A percentile compares a stretch with the other conserved stretches of the same genome.
These are phyloP conservation scores for Machaerirhynchus nigripectus DNA, from an alignment of 2,113 vertebrate species.

Conservation along the genomic window DNA sequence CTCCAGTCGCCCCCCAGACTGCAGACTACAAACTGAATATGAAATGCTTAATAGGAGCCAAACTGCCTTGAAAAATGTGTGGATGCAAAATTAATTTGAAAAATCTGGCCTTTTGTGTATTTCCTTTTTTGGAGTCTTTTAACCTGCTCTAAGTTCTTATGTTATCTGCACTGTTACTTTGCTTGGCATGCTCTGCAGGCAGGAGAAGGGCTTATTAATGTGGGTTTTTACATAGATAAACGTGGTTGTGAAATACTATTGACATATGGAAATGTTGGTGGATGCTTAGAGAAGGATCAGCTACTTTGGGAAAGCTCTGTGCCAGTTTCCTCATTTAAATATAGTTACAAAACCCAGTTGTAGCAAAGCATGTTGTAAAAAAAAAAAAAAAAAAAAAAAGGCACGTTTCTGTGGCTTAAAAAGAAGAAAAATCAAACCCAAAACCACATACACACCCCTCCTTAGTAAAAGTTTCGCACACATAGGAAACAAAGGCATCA, in stretches of 20 bases:
- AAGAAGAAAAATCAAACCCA: neutral
- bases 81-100: neutral
- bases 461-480: neutral
- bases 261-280: slow-evolving; percentile 3
- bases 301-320: slow-evolving; percentile 2
- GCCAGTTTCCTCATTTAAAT: neutral
- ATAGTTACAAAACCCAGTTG: neutral
- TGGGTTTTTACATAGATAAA: neutral
- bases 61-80: neutral
- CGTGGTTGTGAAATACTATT: neutral
- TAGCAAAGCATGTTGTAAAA: neutral
- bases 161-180: neutral
- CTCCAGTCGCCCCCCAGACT: neutral
- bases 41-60: neutral
- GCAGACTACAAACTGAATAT: neutral
- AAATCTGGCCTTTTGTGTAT: neutral
- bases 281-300: neutral
- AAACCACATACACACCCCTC: neutral
- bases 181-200: neutral
- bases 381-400: neutral
- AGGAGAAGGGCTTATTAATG: neutral
- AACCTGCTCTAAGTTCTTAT: neutral
- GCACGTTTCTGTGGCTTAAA: neutral
- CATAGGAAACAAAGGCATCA: slow-evolving; percentile 65
- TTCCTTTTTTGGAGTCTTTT: neutral